phyloP scores from a whole-genome alignment of 1,140 invertebrate genomes.

The Subanguina moxae region DNA sequence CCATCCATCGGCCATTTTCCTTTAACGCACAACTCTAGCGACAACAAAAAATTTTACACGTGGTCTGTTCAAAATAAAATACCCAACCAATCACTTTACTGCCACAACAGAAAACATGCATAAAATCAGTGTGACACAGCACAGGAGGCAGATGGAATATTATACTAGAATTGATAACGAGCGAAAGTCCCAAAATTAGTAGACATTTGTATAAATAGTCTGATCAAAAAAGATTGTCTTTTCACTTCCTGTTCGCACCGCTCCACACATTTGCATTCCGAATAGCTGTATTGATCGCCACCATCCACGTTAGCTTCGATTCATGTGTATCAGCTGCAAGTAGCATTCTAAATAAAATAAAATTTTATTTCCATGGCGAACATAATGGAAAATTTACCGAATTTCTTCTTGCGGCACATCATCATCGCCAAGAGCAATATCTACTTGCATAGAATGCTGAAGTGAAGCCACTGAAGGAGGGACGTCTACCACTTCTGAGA shows the following conservation, averaged over 20 bases:
- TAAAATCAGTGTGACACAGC: too few relatives aligned
- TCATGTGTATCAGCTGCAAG: slow-evolving; percentile 30
- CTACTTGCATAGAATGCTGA: slow-evolving; percentile 33
- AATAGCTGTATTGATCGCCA: slow-evolving; percentile 26
- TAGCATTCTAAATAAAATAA: slow-evolving; percentile 16
- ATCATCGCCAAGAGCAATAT: slow-evolving; percentile 11
- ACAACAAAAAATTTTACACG: too few relatives aligned
- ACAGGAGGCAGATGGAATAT: too few relatives aligned
- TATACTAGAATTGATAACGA: slow-evolving; percentile 2
- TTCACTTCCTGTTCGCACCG: background rate
- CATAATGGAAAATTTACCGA: slow-evolving; percentile 17
- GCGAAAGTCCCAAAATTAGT: background rate
- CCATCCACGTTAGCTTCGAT: slow-evolving; percentile 25
- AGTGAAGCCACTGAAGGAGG: slow-evolving; percentile 25
- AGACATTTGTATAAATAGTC: slow-evolving; percentile 6
- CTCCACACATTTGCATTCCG: slow-evolving; percentile 31
- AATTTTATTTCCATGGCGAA: background rate
- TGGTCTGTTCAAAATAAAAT: too few relatives aligned
- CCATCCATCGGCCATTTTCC: background rate
- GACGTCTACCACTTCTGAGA: slow-evolving; percentile 17
- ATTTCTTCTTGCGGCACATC: slow-evolving; percentile 15
- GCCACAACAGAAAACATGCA: too few relatives aligned
- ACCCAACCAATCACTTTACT: too few relatives aligned
- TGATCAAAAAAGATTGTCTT: too few relatives aligned
- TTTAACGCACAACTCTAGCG: background rate